Evolutionary conservation across 2,888 invertebrate species (phyloP).

Genomic region (Himalopsyche anomala): DNA sequence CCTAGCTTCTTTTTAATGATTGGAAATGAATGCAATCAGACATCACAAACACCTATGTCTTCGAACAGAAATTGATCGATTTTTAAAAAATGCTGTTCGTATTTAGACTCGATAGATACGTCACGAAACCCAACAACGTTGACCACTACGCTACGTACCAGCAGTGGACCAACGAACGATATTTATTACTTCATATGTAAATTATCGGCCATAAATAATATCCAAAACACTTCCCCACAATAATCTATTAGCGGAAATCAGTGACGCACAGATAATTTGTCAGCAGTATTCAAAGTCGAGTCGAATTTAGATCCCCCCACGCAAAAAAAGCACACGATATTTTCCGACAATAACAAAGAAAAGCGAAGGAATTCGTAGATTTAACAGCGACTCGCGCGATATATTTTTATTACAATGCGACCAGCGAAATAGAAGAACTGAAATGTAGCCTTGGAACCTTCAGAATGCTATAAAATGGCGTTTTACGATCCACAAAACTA

Average conservation of each 20-base stretch:
- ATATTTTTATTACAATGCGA: slow-evolving; percentile 15
- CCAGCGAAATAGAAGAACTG: neutral
- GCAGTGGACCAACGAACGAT: too few relatives aligned
- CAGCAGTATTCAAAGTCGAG: neutral
- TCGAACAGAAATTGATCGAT: too few relatives aligned
- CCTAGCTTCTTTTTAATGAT: too few relatives aligned
- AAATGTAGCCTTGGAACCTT: neutral
- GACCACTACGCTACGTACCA: too few relatives aligned
- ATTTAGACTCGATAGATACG: too few relatives aligned
- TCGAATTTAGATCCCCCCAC: neutral
- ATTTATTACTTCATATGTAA: too few relatives aligned
- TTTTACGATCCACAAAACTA: slow-evolving; percentile 7
- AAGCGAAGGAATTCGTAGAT: neutral
- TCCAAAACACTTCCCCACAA: too few relatives aligned
- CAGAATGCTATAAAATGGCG: neutral
- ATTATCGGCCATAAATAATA: too few relatives aligned
- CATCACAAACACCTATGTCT: too few relatives aligned
- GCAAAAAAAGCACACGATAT: neutral
- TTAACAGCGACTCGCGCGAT: slow-evolving; percentile 1
- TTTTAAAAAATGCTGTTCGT: too few relatives aligned
- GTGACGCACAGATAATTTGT: slow-evolving; percentile 5
- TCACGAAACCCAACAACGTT: too few relatives aligned
- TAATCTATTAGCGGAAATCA: neutral
- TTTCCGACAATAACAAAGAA: slow-evolving; percentile 19
- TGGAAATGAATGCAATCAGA: too few relatives aligned